Conservation (phyloP, 92 coral and sea anemone species). For the Montipora capitata region DNA sequence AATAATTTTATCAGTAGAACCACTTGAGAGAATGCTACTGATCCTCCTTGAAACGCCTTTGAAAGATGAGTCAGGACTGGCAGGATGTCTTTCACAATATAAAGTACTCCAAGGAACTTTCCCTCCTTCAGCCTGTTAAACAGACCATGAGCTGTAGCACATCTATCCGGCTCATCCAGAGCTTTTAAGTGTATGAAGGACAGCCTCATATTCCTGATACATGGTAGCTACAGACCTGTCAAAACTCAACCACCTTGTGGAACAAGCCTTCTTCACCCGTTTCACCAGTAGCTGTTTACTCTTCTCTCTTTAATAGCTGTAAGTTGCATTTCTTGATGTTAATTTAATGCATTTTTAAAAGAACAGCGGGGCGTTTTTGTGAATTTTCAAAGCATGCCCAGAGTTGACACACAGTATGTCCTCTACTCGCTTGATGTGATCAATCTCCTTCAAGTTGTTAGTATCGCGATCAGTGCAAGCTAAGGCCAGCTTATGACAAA, state of each 20-base stretch:
- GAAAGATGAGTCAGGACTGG: constrained; percentile 44
- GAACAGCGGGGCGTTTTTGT: constrained; percentile 34
- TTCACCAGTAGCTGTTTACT: constrained; percentile 26
- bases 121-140: constrained; percentile 37
- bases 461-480: constrained; percentile 46
- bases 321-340: constrained; percentile 31
- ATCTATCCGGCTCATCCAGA: constrained; percentile 36
- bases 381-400: constrained; percentile 54
- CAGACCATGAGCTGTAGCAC: constrained; percentile 67
- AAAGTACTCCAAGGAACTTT: constrained; percentile 54
- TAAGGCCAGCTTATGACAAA: constrained; percentile 55
- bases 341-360: constrained; percentile 28
- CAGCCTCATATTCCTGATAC: constrained; percentile 31
- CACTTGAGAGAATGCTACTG: constrained; percentile 42
- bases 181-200: constrained; percentile 44
- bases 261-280: constrained; percentile 57
- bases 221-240: constrained; percentile 38
- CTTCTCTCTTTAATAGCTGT: constrained; percentile 21
- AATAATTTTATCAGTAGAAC: constrained; percentile 26
- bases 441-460: constrained; percentile 42
- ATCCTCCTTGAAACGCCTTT: constrained; percentile 59
- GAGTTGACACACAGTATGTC: constrained; percentile 64
- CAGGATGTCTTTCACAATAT: constrained; percentile 51
- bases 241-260: constrained; percentile 48
- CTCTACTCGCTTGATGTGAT: constrained; percentile 38